Evolutionary conservation across 2,888 invertebrate species (phyloP).

Genomic region (Myopa testacea): DNA sequence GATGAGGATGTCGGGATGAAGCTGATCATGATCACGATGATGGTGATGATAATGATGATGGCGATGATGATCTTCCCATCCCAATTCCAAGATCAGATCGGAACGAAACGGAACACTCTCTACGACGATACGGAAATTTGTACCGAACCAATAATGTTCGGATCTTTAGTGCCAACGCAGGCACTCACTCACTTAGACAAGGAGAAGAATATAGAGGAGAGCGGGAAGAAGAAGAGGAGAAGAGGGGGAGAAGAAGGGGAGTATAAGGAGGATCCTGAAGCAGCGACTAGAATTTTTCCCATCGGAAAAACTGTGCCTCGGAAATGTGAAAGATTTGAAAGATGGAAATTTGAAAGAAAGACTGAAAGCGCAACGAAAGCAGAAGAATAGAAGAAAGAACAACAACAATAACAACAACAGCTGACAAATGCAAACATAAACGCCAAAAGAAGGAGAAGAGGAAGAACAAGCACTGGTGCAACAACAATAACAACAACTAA

Average conservation of each 20-base stretch:
- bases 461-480: too few species aligned
- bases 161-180: constrained; percentile 28
- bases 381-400: not conserved
- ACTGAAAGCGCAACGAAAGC: not conserved
- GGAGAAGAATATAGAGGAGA: not conserved
- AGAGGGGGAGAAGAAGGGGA: not conserved
- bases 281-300: constrained; percentile 46
- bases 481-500: too few species aligned
- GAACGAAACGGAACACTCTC: constrained; percentile 18
- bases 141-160: constrained; percentile 21
- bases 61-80: constrained; percentile 19
- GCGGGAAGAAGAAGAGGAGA: not conserved
- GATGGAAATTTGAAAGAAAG: too few species aligned
- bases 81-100: constrained; percentile 5
- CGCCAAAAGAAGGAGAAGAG: too few species aligned
- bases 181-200: not conserved
- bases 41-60: not conserved
- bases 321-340: constrained; percentile 44
- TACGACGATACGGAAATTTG: not conserved
- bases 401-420: not conserved
- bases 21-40: not conserved
- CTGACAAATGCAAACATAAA: not conserved
- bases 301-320: constrained; percentile 51
- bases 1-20: not conserved
- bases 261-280: not conserved